phyloP scores from a whole-genome alignment of 2,113 vertebrate species.

The Myotis davidii region DNA sequence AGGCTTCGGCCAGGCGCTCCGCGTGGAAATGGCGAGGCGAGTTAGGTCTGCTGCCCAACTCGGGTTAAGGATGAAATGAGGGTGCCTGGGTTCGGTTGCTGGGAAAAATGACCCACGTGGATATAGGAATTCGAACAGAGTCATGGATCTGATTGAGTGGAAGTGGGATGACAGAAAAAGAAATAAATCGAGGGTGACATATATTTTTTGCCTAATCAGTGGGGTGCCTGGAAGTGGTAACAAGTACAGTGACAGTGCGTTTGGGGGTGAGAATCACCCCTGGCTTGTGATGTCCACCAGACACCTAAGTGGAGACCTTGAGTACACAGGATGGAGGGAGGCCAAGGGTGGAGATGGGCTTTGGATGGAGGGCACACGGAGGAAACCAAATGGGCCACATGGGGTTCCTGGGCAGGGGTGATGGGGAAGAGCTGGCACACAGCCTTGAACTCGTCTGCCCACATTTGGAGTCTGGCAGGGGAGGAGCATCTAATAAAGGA shows the following conservation, averaged over 20 bases:
- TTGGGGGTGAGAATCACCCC: not conserved
- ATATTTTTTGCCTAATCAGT: accelerated
- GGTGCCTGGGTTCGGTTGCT: not conserved
- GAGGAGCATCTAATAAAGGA: not conserved
- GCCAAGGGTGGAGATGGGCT: not conserved
- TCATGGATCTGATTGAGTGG: not conserved
- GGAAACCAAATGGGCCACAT: not conserved
- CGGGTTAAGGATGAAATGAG: not conserved
- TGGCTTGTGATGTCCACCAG: not conserved
- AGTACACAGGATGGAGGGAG: not conserved
- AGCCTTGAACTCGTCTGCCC: not conserved
- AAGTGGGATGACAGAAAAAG: not conserved
- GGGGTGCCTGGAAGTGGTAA: not conserved
- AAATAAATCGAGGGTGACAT: not conserved
- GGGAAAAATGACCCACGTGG: not conserved
- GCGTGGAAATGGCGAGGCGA: not conserved
- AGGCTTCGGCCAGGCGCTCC: not conserved
- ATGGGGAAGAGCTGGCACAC: not conserved
- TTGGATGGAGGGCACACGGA: not conserved
- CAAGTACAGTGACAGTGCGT: not conserved
- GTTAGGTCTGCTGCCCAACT: not conserved
- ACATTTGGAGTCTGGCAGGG: not conserved
- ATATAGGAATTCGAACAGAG: not conserved
- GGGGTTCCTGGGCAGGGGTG: not conserved
- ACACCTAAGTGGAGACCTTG: not conserved